Evolutionary conservation across 2,113 vertebrate genomes (phyloP).

Genomic region (Mungos mungo): DNA sequence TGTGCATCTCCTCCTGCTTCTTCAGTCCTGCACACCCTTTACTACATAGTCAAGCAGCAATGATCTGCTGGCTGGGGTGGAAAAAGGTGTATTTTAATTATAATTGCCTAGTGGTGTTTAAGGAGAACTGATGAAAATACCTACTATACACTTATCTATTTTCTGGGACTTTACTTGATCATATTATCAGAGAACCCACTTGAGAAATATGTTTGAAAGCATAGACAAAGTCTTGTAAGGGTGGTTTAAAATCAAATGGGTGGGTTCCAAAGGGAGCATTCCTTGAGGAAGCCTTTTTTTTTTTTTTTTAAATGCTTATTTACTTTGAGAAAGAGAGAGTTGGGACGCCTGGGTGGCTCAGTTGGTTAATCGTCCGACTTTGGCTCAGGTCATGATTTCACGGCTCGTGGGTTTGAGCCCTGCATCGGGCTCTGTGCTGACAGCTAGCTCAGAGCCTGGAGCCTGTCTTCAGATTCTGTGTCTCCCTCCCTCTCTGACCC

Average conservation of each 20-base stretch:
- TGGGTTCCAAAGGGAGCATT: conserved; percentile 9
- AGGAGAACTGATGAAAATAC: background rate
- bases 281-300: conserved; percentile 56
- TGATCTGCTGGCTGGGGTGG: background rate
- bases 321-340: too few relatives aligned
- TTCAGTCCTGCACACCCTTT: background rate
- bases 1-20: background rate
- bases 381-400: too few relatives aligned
- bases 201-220: conserved; percentile 40
- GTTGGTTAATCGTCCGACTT: too few relatives aligned
- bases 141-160: background rate
- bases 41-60: background rate
- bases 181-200: background rate
- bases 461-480: too few relatives aligned
- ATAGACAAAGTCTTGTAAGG: background rate
- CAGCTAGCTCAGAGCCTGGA: too few relatives aligned
- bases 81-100: background rate
- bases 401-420: too few relatives aligned
- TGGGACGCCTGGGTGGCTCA: too few relatives aligned
- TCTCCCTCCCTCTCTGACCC: too few relatives aligned
- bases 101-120: background rate
- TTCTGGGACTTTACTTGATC: background rate
- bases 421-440: too few relatives aligned
- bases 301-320: too few relatives aligned
- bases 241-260: conserved; percentile 27